Conservation (phyloP, 2,113 vertebrate genomes). For the Misgurnus anguillicaudatus region DNA sequence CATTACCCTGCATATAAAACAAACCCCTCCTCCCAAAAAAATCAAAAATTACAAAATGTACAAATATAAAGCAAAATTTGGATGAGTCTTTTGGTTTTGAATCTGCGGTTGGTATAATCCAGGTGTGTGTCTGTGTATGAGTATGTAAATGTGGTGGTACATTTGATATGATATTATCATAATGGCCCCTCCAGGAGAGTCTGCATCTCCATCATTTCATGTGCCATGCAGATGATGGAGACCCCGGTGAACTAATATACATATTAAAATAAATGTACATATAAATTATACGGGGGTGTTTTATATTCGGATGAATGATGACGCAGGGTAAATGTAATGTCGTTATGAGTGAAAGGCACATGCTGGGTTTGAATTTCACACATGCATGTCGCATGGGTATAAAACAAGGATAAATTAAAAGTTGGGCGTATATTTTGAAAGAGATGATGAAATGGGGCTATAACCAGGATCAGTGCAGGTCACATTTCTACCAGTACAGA, state of each 20-base stretch:
- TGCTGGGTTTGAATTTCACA: slow-evolving; percentile 22
- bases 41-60: not conserved
- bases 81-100: not conserved
- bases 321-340: slow-evolving; percentile 10
- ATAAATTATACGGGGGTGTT: slow-evolving; percentile 40
- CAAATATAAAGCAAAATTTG: not conserved
- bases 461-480: not conserved
- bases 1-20: not conserved
- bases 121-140: slow-evolving; percentile 26
- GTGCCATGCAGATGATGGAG: slow-evolving; percentile 36
- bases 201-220: slow-evolving; percentile 26
- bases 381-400: slow-evolving; percentile 20
- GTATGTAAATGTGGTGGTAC: slow-evolving; percentile 36
- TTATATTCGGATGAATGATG: slow-evolving; percentile 32
- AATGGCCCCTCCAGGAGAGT: slow-evolving; percentile 42
- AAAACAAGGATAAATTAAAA: slow-evolving; percentile 19
- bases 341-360: slow-evolving; percentile 15
- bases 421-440: slow-evolving; percentile 8
- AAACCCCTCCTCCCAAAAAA: not conserved
- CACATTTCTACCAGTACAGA: not conserved
- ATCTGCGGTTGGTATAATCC: slow-evolving; percentile 31
- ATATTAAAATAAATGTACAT: slow-evolving; percentile 53
- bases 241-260: slow-evolving; percentile 44
- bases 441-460: not conserved
- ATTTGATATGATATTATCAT: slow-evolving; percentile 46